Evolutionary conservation across 2,797 vertebrate species (phyloP).

Genomic region (Siniperca undulata): DNA sequence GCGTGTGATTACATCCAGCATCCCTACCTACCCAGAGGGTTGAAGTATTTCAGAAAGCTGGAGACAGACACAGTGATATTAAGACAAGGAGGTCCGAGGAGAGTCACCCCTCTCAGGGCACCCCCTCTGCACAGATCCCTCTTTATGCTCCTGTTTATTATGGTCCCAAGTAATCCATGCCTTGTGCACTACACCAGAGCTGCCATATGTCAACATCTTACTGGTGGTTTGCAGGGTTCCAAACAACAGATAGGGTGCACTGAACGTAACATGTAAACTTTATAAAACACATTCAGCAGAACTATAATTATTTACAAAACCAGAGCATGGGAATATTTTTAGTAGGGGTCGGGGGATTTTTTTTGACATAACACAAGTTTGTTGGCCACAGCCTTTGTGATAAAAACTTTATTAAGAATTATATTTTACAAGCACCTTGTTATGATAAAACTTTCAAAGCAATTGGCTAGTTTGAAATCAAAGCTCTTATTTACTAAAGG

Average conservation of each 20-base stretch:
- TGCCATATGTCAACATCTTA: constrained; percentile 98
- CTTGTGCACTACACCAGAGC: constrained; percentile 94
- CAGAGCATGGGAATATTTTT: constrained; percentile 95
- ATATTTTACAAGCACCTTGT: constrained; percentile 19
- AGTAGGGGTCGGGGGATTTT: constrained; percentile 79
- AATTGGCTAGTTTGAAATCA: constrained; percentile 4
- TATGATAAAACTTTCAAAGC: constrained; percentile 16
- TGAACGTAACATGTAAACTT: constrained; percentile 99
- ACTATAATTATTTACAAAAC: constrained; percentile 99
- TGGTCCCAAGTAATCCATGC: constrained; percentile 94
- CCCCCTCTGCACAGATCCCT: constrained; percentile 81
- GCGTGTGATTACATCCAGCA: constrained; percentile 49
- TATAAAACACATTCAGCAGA: constrained; percentile 99
- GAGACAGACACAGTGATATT: constrained; percentile 62
- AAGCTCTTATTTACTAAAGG: constrained; percentile 19
- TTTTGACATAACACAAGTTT: constrained; percentile 56
- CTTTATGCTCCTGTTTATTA: constrained; percentile 96
- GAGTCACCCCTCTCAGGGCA: constrained; percentile 61
- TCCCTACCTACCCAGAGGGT: constrained; percentile 34
- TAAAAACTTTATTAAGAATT: constrained; percentile 32
- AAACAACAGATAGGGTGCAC: constrained; percentile 99
- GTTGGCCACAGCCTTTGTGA: constrained; percentile 38
- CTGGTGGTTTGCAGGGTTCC: constrained; percentile 98
- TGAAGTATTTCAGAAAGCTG: constrained; percentile 41
- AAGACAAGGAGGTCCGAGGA: constrained; percentile 67